phyloP scores from a whole-genome alignment of 2,888 invertebrate species.

The Chaetogeoica ovagalla region DNA sequence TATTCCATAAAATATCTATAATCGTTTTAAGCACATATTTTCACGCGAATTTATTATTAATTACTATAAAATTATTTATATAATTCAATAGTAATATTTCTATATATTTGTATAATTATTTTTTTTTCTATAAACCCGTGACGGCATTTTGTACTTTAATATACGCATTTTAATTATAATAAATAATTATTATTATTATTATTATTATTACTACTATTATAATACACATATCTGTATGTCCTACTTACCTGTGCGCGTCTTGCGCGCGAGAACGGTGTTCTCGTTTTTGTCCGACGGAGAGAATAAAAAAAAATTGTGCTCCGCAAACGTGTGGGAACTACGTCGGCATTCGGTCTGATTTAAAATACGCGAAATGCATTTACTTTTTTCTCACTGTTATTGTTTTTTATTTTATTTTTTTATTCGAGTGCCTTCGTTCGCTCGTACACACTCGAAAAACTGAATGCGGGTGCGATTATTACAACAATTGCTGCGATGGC shows the following conservation, averaged over 20 bases:
- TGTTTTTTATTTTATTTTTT: constrained; percentile 36
- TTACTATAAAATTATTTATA: too few species aligned
- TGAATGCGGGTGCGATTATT: constrained; percentile 38
- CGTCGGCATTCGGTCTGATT: constrained; percentile 29
- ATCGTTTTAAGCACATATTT: constrained; percentile 4
- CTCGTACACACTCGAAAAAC: constrained; percentile 21
- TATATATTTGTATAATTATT: not conserved
- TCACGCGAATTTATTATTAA: not conserved
- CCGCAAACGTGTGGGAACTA: constrained; percentile 41
- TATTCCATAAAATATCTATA: not conserved
- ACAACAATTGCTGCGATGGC: constrained; percentile 36
- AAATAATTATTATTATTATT: too few species aligned
- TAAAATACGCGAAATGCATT: constrained; percentile 2
- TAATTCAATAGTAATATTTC: not conserved
- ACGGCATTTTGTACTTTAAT: not conserved
- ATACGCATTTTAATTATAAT: not conserved
- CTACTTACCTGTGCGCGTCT: too few species aligned
- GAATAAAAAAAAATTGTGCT: not conserved
- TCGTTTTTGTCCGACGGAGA: constrained; percentile 25
- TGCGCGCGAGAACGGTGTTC: not conserved
- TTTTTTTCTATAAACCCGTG: not conserved
- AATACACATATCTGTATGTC: too few species aligned
- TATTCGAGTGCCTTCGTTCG: constrained; percentile 4
- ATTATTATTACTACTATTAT: too few species aligned
- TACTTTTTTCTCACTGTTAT: constrained; percentile 48